Evolutionary conservation across 2,797 vertebrate species (phyloP).

Genomic region (Channa striata): DNA sequence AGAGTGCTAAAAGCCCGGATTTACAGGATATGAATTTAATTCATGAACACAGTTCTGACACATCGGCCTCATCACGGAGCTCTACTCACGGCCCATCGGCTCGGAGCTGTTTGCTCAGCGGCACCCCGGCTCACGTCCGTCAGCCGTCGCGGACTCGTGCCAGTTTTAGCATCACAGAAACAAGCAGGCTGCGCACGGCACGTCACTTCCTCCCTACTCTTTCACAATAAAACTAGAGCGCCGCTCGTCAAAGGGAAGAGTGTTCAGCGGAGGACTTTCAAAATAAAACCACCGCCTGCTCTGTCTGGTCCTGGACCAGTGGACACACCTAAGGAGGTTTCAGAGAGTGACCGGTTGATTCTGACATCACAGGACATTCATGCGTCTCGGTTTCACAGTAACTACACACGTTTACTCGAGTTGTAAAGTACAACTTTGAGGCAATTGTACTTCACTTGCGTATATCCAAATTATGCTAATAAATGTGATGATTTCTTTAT

Average conservation of each 20-base stretch:
- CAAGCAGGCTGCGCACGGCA: not conserved
- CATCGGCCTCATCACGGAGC: accelerated
- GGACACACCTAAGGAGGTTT: too few species aligned
- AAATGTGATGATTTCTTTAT: too few species aligned
- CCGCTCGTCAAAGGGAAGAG: too few species aligned
- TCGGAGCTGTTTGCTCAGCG: slow-evolving; percentile 1
- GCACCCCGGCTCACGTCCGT: not conserved
- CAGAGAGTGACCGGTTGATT: too few species aligned
- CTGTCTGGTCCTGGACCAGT: too few species aligned
- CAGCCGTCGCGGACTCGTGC: not conserved
- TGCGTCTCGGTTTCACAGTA: too few species aligned
- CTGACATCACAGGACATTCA: too few species aligned
- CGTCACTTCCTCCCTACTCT: slow-evolving; percentile 9
- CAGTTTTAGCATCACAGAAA: not conserved
- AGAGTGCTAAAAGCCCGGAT: not conserved
- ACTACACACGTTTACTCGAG: too few species aligned
- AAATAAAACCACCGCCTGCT: not conserved
- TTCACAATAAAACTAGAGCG: slow-evolving; percentile 7
- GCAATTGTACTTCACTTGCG: too few species aligned
- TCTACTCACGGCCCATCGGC: slow-evolving; percentile 20
- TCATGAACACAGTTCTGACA: not conserved
- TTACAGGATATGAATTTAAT: accelerated
- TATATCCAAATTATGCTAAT: too few species aligned
- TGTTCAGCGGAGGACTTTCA: not conserved
- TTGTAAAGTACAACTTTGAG: too few species aligned